phyloP scores from a whole-genome alignment of 1,140 invertebrate genomes.

The Achroia grisella region DNA sequence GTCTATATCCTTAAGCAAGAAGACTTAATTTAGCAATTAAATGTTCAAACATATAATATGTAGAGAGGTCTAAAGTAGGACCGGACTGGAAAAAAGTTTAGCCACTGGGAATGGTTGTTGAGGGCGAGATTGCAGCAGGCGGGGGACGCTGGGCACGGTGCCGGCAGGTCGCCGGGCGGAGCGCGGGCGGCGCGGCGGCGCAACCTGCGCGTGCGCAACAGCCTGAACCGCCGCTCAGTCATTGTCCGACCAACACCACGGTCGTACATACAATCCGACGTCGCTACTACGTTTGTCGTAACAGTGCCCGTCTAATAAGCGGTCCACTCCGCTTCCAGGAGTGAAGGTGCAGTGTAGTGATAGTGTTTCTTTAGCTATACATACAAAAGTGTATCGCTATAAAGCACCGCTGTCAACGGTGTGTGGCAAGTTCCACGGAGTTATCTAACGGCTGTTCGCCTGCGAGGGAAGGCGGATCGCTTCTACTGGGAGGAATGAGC shows the following conservation, averaged over 20 bases:
- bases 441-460: conserved; percentile 59
- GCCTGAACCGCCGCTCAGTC: conserved; percentile 38
- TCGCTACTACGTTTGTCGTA: conserved; percentile 51
- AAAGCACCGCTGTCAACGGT: conserved; percentile 50
- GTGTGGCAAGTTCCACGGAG: conserved; percentile 45
- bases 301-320: conserved; percentile 50
- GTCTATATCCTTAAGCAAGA: too few species aligned
- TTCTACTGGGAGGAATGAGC: conserved; percentile 69
- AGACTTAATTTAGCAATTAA: too few species aligned
- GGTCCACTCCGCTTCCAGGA: conserved; percentile 47
- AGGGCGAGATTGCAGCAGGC: conserved; percentile 27
- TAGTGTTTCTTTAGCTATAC: conserved; percentile 68
- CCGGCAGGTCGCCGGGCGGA: conserved; percentile 12
- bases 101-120: conserved; percentile 28
- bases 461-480: conserved; percentile 64
- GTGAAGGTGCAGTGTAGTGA: conserved; percentile 63
- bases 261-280: conserved; percentile 45
- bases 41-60: too few species aligned
- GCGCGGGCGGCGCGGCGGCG: conserved; percentile 38
- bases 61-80: too few species aligned
- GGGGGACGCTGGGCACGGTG: conserved; percentile 35
- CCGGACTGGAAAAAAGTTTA: too few species aligned
- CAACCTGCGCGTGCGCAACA: conserved; percentile 38
- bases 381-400: conserved; percentile 63
- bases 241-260: conserved; percentile 54